Percentiles rank a stretch among this genome's conserved stretches.
Conservation (phyloP, 2,888 invertebrate genomes). For the Lordiphosa fenestrarum region DNA sequence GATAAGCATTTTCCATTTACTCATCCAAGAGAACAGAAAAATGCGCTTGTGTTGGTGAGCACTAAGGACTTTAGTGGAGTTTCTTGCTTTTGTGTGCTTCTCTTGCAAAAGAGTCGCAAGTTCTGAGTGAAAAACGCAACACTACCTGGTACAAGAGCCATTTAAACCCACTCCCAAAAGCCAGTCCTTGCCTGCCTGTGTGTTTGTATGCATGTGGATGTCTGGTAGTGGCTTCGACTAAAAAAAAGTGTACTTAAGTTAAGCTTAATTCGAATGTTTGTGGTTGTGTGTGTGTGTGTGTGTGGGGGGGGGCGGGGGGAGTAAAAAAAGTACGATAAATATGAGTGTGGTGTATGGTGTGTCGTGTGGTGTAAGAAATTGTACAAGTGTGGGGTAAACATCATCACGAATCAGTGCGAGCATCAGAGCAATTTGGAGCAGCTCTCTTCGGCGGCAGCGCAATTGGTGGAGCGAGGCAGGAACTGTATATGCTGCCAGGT, state of each 20-base stretch:
- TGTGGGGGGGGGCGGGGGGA: slow-evolving; percentile 12
- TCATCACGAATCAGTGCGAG: too few species aligned
- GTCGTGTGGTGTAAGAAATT: slow-evolving; percentile 33
- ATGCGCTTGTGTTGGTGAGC: too few species aligned
- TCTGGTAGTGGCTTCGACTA: neutral
- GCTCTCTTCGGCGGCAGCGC: slow-evolving; percentile 65
- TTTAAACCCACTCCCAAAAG: too few species aligned
- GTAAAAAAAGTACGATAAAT: slow-evolving; percentile 62
- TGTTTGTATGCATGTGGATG: slow-evolving; percentile 24
- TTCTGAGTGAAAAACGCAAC: too few species aligned
- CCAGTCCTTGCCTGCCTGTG: too few species aligned
- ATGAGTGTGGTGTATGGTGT: slow-evolving; percentile 19
- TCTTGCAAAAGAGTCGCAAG: too few species aligned
- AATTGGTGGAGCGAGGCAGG: slow-evolving; percentile 75
- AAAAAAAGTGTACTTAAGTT: too few species aligned
- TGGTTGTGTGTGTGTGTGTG: slow-evolving; percentile 26
- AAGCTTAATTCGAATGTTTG: slow-evolving; percentile 11
- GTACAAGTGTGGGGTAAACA: slow-evolving; percentile 30
- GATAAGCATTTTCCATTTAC: too few species aligned
- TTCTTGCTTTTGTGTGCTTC: too few species aligned
- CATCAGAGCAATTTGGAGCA: slow-evolving; percentile 76
- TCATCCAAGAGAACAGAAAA: too few species aligned
- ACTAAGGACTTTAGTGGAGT: too few species aligned
- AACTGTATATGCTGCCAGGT: slow-evolving; percentile 79
- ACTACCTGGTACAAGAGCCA: too few species aligned